Base-by-base conservation (phyloP, 1,140 invertebrate genomes). In the Tenebrio molitor region DNA sequence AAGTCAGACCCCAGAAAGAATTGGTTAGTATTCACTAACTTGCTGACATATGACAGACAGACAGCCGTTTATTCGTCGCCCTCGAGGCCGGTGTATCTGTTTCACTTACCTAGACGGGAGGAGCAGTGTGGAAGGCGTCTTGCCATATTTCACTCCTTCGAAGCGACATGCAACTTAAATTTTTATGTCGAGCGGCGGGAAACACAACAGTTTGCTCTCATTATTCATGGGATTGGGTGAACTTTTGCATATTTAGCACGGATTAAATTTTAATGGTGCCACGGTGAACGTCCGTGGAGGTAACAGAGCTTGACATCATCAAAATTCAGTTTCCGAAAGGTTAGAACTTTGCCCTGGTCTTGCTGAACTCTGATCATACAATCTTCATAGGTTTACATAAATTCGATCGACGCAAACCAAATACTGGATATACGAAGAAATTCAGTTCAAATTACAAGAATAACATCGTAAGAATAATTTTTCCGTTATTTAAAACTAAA, bases 41-140 rank as follows among this genome's bases (percentile, higher is more conserved):
- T 39, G 62, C 15, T 25, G 62, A 65, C 62, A 21, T 65, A 16
- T 65, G 62, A 65, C 58, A 34, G 58, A 36, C 58, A 63, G 44
- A 50, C 62, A 42, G 25, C 25, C 50, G 23, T 65, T 65, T 65
- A 65, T 65, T 15, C 25, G 2, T n/a, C 12, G 33, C 34, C 33
- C 39, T 14, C 62, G 5, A 23, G 8, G 29, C 25, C 33, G 10
- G 33, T 65, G 14, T 65, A 65, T 65, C 62, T 65, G 62, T 65
- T 65, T 65, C 62, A 65, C 33, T 65, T 65, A 65, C 33, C 33
- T 65, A 36, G 62, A 65, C 29, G 19, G 34, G 34, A 42, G 50
- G 21, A n/a, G n/a, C n/a, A n/a, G 23, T n/a, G 50, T 12, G n/a
- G 50, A 29, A 58, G 50, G 50, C 50, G n/a, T 58, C 23, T 50